Evolutionary conservation across 2,888 invertebrate species (phyloP), one percentile per base, ranked within the genome.

Genomic region (Arctia plantaginis): DNA sequence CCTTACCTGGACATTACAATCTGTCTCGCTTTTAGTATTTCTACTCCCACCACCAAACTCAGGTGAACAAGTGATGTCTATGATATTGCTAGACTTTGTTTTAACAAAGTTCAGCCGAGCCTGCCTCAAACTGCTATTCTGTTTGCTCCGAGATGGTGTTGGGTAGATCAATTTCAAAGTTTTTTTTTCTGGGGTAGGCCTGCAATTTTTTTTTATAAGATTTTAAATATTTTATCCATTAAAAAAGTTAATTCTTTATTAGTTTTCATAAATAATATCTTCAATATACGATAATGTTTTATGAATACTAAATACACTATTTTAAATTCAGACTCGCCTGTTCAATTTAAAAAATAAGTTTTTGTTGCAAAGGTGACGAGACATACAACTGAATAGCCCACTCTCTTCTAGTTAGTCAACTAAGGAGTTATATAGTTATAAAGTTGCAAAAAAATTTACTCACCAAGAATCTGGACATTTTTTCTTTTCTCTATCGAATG

Each of bases 381-480:
- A n/a, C n/a, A n/a, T n/a, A n/a, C n/a, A n/a, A n/a, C n/a, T n/a
- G n/a, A n/a, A n/a, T n/a, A n/a, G n/a, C n/a, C n/a, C n/a, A n/a
- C n/a, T n/a, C n/a, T n/a, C n/a, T n/a, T n/a, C n/a, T n/a, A n/a
- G n/a, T n/a, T n/a, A n/a, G n/a, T n/a, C n/a, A n/a, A n/a, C n/a
- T n/a, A n/a, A n/a, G n/a, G n/a, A n/a, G n/a, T n/a, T n/a, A n/a
- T 55, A 55, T n/a, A 55, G n/a, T 62, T 7, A 30, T 18, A 62
- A 30, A 18, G 7, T 18, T 62, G 18, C 0, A 27, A 18, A 18
- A 62, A 30, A 55, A n/a, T 55, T 15, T 33, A 70, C 88, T 90
- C 83, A 94, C 95, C 94, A 94, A 67, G 80, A 82, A 55, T 88
- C 86, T 0, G 93, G 90, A 81, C 92, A 93, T 85, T 94, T 95